A percentile compares a stretch with the other conserved stretches of the same genome.
These are phyloP conservation scores for Nowickia ferox DNA, from an alignment of 2,888 invertebrate genomes.

Conservation along the genomic window DNA sequence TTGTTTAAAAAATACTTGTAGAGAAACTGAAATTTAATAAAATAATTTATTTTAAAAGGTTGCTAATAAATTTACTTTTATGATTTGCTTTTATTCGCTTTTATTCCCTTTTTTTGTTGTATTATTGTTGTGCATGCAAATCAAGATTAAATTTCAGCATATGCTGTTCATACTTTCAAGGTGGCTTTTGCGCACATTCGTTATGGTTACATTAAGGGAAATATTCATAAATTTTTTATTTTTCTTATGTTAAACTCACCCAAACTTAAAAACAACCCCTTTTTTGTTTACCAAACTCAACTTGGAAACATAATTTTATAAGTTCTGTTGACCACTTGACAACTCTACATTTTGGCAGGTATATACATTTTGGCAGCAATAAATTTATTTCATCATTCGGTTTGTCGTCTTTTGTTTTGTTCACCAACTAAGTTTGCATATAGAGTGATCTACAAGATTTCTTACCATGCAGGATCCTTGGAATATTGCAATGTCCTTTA, in stretches of 20 bases:
- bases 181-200: conserved; percentile 12
- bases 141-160: conserved; percentile 3
- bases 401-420: not conserved
- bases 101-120: too few relatives aligned
- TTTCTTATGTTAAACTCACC: not conserved
- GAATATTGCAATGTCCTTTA: too few relatives aligned
- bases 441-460: too few relatives aligned
- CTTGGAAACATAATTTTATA: conserved; percentile 20
- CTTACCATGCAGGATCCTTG: too few relatives aligned
- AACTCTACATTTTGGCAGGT: conserved; percentile 15
- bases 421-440: too few relatives aligned
- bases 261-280: not conserved
- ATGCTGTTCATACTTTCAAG: conserved; percentile 20
- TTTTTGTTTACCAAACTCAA: conserved; percentile 5
- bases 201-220: conserved; percentile 22
- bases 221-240: conserved; percentile 7
- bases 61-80: not conserved
- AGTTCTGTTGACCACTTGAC: conserved; percentile 48
- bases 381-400: not conserved
- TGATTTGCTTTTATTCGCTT: not conserved
- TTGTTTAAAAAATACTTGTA: not conserved
- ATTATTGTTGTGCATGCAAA: not conserved
- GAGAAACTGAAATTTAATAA: conserved; percentile 18
- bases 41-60: not conserved
- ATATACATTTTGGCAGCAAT: not conserved